phyloP scores from a whole-genome alignment of 2,113 vertebrate species.

The Tupaia chinensis region DNA sequence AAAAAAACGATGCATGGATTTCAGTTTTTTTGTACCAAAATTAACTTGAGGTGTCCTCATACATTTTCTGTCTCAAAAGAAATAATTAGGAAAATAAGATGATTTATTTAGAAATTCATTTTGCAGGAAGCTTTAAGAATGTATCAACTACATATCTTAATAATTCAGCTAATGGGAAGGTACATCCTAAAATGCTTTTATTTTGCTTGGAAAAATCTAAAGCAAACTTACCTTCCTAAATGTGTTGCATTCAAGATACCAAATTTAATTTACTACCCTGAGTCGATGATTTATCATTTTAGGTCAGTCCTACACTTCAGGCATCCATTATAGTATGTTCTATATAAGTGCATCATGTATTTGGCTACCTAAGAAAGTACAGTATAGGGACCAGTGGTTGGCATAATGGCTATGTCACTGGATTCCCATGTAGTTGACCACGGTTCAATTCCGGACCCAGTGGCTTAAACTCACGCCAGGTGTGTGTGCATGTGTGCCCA shows the following conservation, averaged over 20 bases:
- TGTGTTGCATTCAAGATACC: neutral
- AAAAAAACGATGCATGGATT: too few species aligned
- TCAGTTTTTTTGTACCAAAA: too few species aligned
- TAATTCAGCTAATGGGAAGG: slow-evolving; percentile 20
- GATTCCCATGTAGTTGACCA: too few species aligned
- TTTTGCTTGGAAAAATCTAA: slow-evolving; percentile 57
- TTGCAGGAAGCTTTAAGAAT: slow-evolving; percentile 39
- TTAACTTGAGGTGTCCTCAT: too few species aligned
- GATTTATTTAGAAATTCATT: slow-evolving; percentile 49
- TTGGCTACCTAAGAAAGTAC: neutral
- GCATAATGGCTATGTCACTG: too few species aligned
- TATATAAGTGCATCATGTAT: neutral
- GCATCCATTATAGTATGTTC: neutral
- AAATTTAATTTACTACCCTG: neutral
- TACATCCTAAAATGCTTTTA: slow-evolving; percentile 34
- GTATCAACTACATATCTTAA: neutral
- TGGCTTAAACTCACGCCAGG: too few species aligned
- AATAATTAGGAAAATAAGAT: slow-evolving; percentile 27
- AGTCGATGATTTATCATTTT: neutral
- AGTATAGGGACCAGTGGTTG: neutral
- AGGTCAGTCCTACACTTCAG: neutral
- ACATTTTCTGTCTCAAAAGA: neutral
- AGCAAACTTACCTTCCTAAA: neutral
- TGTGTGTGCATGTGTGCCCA: too few species aligned
- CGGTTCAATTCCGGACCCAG: too few species aligned